These are phyloP conservation scores for Tinamus major DNA, from an alignment of 2,797 vertebrate species.

Conservation along the genomic window DNA sequence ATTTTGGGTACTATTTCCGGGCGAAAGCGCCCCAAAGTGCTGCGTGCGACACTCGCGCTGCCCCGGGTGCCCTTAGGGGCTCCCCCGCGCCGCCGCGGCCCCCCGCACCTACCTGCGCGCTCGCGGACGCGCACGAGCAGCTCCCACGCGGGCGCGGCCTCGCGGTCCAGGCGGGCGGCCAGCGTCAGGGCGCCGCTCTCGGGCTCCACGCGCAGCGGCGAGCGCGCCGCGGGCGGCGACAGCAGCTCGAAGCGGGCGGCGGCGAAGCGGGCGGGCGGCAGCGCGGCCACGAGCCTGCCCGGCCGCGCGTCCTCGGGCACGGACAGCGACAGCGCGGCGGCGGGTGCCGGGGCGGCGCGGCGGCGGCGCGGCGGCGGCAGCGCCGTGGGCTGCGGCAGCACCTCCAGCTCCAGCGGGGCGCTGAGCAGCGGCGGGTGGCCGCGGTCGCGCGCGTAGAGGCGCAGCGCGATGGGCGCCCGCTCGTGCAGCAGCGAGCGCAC, in stretches of 20 bases:
- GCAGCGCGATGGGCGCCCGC: constrained; percentile 80
- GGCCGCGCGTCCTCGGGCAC: constrained; percentile 86
- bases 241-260: constrained; percentile 82
- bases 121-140: constrained; percentile 47
- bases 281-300: constrained; percentile 83
- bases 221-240: constrained; percentile 79
- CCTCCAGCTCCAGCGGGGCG: constrained; percentile 80
- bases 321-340: constrained; percentile 80
- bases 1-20: too few species aligned
- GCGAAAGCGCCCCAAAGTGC: too few species aligned
- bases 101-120: constrained; percentile 31
- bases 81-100: background rate
- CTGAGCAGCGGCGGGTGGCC: constrained; percentile 86
- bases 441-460: constrained; percentile 86
- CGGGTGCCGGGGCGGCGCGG: constrained; percentile 35
- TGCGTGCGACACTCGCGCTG: too few species aligned
- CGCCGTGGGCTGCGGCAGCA: constrained; percentile 76
- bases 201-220: constrained; percentile 83
- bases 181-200: constrained; percentile 87
- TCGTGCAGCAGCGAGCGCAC: constrained; percentile 88
- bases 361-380: constrained; percentile 48
- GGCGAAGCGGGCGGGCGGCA: constrained; percentile 81
- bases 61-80: background rate
- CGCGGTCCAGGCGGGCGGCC: constrained; percentile 83
- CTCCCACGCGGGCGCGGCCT: constrained; percentile 59